Conservation (phyloP, 2,888 invertebrate genomes). For the Ophion ventricosus region DNA sequence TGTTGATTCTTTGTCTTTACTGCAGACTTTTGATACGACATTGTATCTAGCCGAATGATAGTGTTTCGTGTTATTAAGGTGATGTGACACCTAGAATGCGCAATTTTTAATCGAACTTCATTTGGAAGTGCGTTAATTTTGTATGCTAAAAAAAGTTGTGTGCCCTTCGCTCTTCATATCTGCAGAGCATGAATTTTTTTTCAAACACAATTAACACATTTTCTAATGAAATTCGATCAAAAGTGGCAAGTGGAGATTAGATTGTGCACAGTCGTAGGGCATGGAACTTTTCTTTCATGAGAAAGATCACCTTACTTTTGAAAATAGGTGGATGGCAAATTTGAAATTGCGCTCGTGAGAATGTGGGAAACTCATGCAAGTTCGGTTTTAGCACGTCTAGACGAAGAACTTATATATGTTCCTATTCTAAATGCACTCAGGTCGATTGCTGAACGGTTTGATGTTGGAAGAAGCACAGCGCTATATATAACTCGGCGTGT, state of each 20-base stretch:
- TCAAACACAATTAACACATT: constrained; percentile 19
- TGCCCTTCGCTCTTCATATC: constrained; percentile 20
- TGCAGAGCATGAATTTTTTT: constrained; percentile 20
- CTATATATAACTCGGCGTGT: constrained; percentile 64
- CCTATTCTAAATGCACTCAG: constrained; percentile 43
- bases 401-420: constrained; percentile 26
- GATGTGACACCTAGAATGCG: constrained; percentile 18
- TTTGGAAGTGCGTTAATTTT: constrained; percentile 24
- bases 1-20: not conserved
- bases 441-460: constrained; percentile 67
- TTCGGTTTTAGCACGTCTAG: constrained; percentile 26
- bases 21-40: constrained; percentile 13
- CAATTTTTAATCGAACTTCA: constrained; percentile 22
- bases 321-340: constrained; percentile 18
- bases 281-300: constrained; percentile 22
- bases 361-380: constrained; percentile 18
- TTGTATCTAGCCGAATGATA: constrained; percentile 10
- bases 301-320: constrained; percentile 16
- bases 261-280: constrained; percentile 22
- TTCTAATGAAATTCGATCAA: constrained; percentile 21
- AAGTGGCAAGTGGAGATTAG: constrained; percentile 22
- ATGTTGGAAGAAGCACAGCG: constrained; percentile 67
- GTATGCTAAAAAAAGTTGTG: constrained; percentile 22
- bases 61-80: not conserved
- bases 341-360: constrained; percentile 25